Percentiles rank a stretch among this genome's conserved stretches.
phyloP scores from a whole-genome alignment of 2,113 vertebrate genomes.

The Pardalotus punctatus region DNA sequence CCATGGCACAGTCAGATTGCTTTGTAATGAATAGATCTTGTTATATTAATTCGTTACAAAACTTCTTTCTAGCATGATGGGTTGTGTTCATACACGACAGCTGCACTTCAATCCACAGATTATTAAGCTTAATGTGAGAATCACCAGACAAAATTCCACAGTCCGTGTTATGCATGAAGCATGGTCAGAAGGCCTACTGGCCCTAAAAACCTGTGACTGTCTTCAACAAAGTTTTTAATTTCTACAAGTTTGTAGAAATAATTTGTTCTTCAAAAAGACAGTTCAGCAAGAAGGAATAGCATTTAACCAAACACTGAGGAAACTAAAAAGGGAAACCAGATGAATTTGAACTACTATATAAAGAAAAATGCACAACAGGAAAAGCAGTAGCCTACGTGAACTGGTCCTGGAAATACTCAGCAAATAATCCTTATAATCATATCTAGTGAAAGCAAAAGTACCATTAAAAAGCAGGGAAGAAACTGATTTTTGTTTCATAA shows the following conservation, averaged over 20 bases:
- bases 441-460: neutral
- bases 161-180: neutral
- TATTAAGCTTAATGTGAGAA: slow-evolving; percentile 14
- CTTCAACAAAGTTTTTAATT: neutral
- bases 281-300: neutral
- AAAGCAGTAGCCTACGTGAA: neutral
- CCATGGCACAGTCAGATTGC: neutral
- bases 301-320: neutral
- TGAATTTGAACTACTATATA: neutral
- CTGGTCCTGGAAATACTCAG: neutral
- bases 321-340: neutral
- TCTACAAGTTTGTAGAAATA: neutral
- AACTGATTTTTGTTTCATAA: neutral
- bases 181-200: neutral
- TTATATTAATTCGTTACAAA: neutral
- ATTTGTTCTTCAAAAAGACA: neutral
- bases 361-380: neutral
- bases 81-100: neutral
- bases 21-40: neutral
- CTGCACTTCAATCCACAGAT: slow-evolving; percentile 22
- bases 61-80: neutral
- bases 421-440: neutral
- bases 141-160: neutral
- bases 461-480: neutral
- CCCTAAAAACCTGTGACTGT: neutral